Evolutionary conservation across 1,140 invertebrate genomes (phyloP).

Genomic region (Calycopis cecrops): DNA sequence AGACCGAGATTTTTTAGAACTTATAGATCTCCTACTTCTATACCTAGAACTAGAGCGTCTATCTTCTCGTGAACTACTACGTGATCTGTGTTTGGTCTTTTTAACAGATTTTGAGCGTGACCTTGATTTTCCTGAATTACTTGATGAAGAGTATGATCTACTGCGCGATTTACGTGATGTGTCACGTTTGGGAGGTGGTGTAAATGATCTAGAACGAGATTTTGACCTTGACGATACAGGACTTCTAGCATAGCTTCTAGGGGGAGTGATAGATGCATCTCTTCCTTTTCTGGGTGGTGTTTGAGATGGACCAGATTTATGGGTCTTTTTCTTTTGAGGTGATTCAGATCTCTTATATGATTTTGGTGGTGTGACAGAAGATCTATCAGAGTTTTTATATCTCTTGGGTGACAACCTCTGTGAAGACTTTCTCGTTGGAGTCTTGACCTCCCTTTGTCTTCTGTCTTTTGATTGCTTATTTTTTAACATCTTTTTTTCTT

Average conservation of each 20-base stretch:
- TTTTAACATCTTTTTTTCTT: slow-evolving; percentile 26
- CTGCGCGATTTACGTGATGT: slow-evolving; percentile 30
- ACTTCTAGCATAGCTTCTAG: slow-evolving; percentile 53
- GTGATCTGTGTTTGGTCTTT: slow-evolving; percentile 33
- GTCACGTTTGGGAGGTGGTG: slow-evolving; percentile 40
- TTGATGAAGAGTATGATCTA: slow-evolving; percentile 37
- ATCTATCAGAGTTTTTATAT: slow-evolving; percentile 39
- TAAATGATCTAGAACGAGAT: slow-evolving; percentile 42
- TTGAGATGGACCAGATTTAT: slow-evolving; percentile 34
- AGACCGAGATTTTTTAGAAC: slow-evolving; percentile 28
- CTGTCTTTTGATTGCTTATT: slow-evolving; percentile 33
- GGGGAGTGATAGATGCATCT: slow-evolving; percentile 56
- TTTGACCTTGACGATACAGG: slow-evolving; percentile 43
- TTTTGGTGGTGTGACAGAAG: slow-evolving; percentile 43
- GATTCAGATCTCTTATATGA: slow-evolving; percentile 35
- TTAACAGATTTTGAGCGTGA: slow-evolving; percentile 18
- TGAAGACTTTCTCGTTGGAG: slow-evolving; percentile 34
- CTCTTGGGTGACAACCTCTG: slow-evolving; percentile 32
- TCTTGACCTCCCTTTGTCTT: slow-evolving; percentile 33
- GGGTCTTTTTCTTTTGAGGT: slow-evolving; percentile 42
- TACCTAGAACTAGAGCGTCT: slow-evolving; percentile 36
- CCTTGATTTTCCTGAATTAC: slow-evolving; percentile 36
- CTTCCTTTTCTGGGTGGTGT: slow-evolving; percentile 36
- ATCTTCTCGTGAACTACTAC: slow-evolving; percentile 36
- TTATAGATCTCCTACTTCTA: slow-evolving; percentile 33